Percentiles rank a stretch among this genome's conserved stretches.
These are phyloP conservation scores for Phataginus tricuspis DNA, from an alignment of 2,797 vertebrate genomes.

Conservation along the genomic window DNA sequence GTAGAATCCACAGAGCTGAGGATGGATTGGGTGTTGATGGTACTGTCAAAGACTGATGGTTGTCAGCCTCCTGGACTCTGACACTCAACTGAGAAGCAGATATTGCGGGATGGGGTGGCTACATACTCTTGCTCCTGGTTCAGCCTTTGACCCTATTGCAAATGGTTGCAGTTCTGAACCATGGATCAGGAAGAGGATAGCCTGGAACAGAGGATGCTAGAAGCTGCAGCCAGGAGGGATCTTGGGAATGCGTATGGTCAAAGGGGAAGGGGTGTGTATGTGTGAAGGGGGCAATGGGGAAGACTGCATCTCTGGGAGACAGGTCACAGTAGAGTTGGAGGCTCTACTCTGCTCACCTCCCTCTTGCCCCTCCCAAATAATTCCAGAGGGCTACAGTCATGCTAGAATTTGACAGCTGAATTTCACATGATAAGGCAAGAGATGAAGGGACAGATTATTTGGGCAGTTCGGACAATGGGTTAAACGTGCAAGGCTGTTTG, in stretches of 20 bases:
- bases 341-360: background rate
- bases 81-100: background rate
- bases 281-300: too few relatives aligned
- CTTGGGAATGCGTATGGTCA: background rate
- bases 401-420: background rate
- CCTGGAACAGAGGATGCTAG: background rate
- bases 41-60: background rate
- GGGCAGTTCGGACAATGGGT: background rate
- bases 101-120: background rate
- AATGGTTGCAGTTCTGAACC: background rate
- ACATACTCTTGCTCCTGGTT: background rate
- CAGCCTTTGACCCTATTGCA: background rate
- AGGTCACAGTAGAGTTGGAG: background rate
- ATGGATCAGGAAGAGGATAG: background rate
- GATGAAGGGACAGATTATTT: background rate
- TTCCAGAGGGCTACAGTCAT: background rate
- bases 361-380: background rate
- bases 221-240: background rate
- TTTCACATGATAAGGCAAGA: conserved; percentile 17
- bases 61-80: background rate
- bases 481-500: background rate
- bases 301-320: background rate
- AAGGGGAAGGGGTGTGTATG: background rate
- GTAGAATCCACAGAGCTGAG: background rate
- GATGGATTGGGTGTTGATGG: background rate